A percentile compares a stretch with the other conserved stretches of the same genome.
These are phyloP conservation scores for Anticlea derivata DNA, from an alignment of 2,888 invertebrate genomes.

Conservation along the genomic window DNA sequence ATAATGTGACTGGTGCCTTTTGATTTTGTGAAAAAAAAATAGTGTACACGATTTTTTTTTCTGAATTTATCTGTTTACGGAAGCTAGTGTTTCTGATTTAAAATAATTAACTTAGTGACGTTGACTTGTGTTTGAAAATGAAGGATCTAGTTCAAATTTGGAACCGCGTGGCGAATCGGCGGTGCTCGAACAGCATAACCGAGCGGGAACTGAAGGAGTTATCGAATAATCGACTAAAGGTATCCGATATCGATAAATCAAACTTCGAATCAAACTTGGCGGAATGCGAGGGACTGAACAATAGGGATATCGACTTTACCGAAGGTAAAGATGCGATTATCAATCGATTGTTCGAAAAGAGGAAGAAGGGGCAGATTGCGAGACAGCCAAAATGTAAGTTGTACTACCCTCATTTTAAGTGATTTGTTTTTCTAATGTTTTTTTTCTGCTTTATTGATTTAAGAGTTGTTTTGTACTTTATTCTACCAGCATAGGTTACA, in stretches of 20 bases:
- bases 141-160: constrained; percentile 86
- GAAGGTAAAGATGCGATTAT: constrained; percentile 69
- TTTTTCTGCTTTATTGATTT: too few species aligned
- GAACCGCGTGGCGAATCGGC: constrained; percentile 77
- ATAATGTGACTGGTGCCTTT: constrained; percentile 3
- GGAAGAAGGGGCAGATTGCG: constrained; percentile 58
- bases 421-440: constrained; percentile 11
- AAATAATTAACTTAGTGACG: constrained; percentile 10
- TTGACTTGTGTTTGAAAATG: constrained; percentile 63
- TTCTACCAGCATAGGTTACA: too few species aligned
- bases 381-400: constrained; percentile 75
- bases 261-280: constrained; percentile 61
- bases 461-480: too few species aligned
- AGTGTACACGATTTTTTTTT: too few species aligned
- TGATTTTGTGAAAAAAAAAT: constrained; percentile 8
- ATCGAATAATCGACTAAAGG: constrained; percentile 58
- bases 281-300: constrained; percentile 70
- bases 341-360: constrained; percentile 65
- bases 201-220: constrained; percentile 65
- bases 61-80: too few species aligned
- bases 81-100: constrained; percentile 1
- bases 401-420: constrained; percentile 28
- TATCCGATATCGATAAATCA: constrained; percentile 56
- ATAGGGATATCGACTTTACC: constrained; percentile 64
- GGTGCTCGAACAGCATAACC: constrained; percentile 78